phyloP scores from a whole-genome alignment of 2,888 invertebrate genomes.

The Epirrhoe tristata region DNA sequence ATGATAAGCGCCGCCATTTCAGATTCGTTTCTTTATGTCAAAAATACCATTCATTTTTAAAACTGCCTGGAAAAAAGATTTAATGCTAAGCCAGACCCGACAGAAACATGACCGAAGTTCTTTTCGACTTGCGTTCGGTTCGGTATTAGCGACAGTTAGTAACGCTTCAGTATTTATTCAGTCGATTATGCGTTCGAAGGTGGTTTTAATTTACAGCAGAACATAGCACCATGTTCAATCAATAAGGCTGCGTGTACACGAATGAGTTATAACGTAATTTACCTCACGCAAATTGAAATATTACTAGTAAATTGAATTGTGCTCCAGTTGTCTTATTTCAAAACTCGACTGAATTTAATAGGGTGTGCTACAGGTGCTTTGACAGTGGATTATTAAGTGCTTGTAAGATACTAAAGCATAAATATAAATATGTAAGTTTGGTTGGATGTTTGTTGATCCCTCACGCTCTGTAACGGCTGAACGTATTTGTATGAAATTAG shows the following conservation, averaged over 20 bases:
- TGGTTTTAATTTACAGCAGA: conserved; percentile 73
- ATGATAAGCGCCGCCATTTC: no score
- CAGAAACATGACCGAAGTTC: neutral
- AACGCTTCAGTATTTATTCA: conserved; percentile 60
- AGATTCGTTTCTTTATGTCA: no score
- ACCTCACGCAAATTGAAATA: conserved; percentile 43
- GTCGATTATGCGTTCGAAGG: conserved; percentile 70
- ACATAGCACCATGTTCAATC: conserved; percentile 56
- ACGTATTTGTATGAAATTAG: no score
- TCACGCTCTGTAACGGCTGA: no score
- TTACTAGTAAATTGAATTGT: conserved; percentile 40
- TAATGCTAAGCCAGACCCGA: no score
- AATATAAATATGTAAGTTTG: neutral
- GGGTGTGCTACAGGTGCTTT: conserved; percentile 28
- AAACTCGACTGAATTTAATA: conserved; percentile 32
- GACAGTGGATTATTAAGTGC: conserved; percentile 25
- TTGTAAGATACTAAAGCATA: conserved; percentile 9
- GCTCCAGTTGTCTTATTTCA: conserved; percentile 37
- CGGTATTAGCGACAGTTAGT: conserved; percentile 46
- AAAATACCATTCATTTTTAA: no score
- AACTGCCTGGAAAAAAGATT: no score
- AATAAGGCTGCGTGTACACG: conserved; percentile 46
- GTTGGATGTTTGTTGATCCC: no score
- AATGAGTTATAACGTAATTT: conserved; percentile 41
- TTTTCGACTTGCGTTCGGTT: conserved; percentile 40